Evolutionary conservation across 2,888 invertebrate species (phyloP), one percentile per base, ranked within the genome.

Genomic region (Chalcosyrphus nemorum): DNA sequence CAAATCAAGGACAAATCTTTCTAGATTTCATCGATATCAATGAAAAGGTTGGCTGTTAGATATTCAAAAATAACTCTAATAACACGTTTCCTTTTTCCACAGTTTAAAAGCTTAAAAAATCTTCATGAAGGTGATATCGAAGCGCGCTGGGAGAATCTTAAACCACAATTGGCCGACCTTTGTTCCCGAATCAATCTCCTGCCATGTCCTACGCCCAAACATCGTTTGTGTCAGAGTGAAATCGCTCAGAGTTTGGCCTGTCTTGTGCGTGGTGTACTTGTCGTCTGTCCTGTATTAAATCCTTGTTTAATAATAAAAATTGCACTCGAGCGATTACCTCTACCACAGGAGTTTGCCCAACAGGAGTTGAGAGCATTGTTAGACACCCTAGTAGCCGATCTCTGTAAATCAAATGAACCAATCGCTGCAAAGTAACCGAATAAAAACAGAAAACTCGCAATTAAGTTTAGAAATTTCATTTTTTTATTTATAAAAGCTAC

Each of bases 1-100:
- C 93, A 70, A 92, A 92, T 85, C 95, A 95, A 75, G 97, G 96
- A 0, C 93, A 94, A 87, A 94, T 96, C 32, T 92, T 95, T 43
- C 92, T 95, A 88, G 95, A 95, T 87, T 97, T 95, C 87, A 93
- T 96, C 86, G 93, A 93, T 32, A 93, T 96, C 1, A 94, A 93
- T 47, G 92, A 92, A 17, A 94, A 94, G 92, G 93, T 94, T n/a
- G n/a, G n/a, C n/a, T n/a, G n/a, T n/a, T n/a, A n/a, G n/a, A n/a
- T n/a, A n/a, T n/a, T n/a, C n/a, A n/a, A n/a, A n/a, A n/a, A n/a
- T n/a, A n/a, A n/a, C n/a, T n/a, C n/a, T n/a, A n/a, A n/a, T n/a
- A n/a, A n/a, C n/a, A n/a, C n/a, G n/a, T n/a, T n/a, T n/a, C n/a
- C 13, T 7, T 15, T 7, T 1, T 77, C 2, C 17, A 11, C 70